Evolutionary conservation across 2,888 invertebrate species (phyloP).

Genomic region (Andrena hattorfiana): DNA sequence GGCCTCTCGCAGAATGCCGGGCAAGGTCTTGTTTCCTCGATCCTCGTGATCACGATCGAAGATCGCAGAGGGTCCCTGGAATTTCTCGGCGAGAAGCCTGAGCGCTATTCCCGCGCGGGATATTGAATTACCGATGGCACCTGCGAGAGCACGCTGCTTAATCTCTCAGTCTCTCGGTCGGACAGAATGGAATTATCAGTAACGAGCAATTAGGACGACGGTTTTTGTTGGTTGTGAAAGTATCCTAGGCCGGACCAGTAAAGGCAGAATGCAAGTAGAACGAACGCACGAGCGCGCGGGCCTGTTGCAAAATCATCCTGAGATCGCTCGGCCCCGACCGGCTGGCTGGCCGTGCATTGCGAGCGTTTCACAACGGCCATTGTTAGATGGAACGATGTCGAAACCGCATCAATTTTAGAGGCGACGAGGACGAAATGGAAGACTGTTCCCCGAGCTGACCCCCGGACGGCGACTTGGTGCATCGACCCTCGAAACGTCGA

Average conservation of each 20-base stretch:
- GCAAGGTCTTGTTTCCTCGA: conserved; percentile 4
- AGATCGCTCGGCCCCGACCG: conserved; percentile 70
- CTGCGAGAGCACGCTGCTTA: neutral
- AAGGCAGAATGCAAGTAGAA: conserved; percentile 79
- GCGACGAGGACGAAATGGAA: conserved; percentile 59
- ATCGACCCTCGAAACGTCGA: conserved; percentile 9
- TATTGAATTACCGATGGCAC: conserved; percentile 1
- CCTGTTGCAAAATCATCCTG: conserved; percentile 78
- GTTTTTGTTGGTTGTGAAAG: conserved; percentile 77
- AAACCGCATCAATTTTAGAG: conserved; percentile 76
- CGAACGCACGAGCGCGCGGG: conserved; percentile 67
- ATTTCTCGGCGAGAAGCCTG: neutral
- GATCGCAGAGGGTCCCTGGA: neutral
- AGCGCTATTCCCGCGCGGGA: neutral
- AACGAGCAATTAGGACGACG: conserved; percentile 1
- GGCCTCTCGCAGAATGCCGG: neutral
- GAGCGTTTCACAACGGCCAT: conserved; percentile 78
- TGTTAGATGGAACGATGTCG: conserved; percentile 76
- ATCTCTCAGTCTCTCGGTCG: neutral
- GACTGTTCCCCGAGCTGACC: conserved; percentile 2
- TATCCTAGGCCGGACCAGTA: conserved; percentile 65
- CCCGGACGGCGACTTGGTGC: neutral
- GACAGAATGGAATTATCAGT: conserved; percentile 18
- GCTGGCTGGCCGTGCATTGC: conserved; percentile 66
- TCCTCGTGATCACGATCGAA: neutral